A percentile compares a stretch with the other conserved stretches of the same genome.
phyloP scores from a whole-genome alignment of 2,888 invertebrate genomes.

The Drosophila tanythrix region DNA sequence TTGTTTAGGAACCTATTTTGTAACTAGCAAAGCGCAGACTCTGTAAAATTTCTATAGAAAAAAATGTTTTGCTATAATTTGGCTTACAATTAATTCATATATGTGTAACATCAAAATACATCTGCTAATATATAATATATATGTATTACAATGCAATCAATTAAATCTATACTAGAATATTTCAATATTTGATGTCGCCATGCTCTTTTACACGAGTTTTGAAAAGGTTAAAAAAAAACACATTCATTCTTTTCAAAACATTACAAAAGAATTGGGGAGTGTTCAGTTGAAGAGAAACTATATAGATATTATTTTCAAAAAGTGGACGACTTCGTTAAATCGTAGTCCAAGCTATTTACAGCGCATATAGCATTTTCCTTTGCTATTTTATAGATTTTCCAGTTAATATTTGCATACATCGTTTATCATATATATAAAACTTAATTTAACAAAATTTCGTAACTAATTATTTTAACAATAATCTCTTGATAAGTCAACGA shows the following conservation, averaged over 20 bases:
- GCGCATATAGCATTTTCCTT: slow-evolving; percentile 24
- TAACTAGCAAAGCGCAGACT: slow-evolving; percentile 73
- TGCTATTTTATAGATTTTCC: slow-evolving; percentile 17
- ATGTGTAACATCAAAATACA: slow-evolving; percentile 74
- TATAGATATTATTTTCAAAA: background rate
- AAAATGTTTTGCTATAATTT: slow-evolving; percentile 69
- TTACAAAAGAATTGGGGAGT: background rate
- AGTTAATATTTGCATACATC: slow-evolving; percentile 18
- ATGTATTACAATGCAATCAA: slow-evolving; percentile 27
- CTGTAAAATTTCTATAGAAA: slow-evolving; percentile 68
- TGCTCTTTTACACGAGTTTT: slow-evolving; percentile 40
- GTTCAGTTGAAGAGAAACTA: slow-evolving; percentile 7
- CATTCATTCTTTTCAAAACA: background rate
- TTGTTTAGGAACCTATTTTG: slow-evolving; percentile 75
- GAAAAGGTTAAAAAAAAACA: slow-evolving; percentile 25
- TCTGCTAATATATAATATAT: slow-evolving; percentile 40
- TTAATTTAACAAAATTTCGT: slow-evolving; percentile 57
- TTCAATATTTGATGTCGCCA: slow-evolving; percentile 17
- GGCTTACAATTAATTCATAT: slow-evolving; percentile 76
- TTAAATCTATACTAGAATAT: slow-evolving; percentile 21
- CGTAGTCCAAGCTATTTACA: slow-evolving; percentile 37
- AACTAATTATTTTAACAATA: slow-evolving; percentile 45
- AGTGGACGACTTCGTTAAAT: slow-evolving; percentile 7
- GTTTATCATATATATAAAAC: slow-evolving; percentile 48
- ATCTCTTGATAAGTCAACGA: slow-evolving; percentile 44